Base-by-base conservation (phyloP, 2,888 invertebrate genomes). In the Siphonodentalium dalli region DNA sequence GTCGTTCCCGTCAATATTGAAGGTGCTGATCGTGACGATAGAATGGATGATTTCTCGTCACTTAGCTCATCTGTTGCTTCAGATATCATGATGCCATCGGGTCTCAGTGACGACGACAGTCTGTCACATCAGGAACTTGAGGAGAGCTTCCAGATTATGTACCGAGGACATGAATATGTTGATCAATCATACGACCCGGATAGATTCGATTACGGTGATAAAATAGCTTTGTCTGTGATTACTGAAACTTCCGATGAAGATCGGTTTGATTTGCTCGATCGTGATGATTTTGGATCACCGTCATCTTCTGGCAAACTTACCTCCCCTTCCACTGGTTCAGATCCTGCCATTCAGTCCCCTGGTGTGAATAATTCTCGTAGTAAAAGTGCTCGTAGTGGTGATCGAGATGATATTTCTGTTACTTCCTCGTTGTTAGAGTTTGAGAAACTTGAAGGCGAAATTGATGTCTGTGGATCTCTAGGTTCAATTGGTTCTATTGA, bases 331-430 rank as follows among this genome's bases (percentile, higher is more conserved):
- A 56, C 60, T 29, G 71, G 69, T 72, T 94, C 93, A 71, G 91
- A 94, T 1, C 95, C 95, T 0, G 66, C 71, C 28, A 91, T 53
- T 88, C 91, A 46, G 88, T 75, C 71, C 44, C 91, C 42, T 88
- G 71, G 68, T 15, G 52, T 66, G 37, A 58, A 61, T 48, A 54
- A 91, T n/a, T 87, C 90, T 80, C 89, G 92, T 72, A 87, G 90
- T 80, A 89, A 92, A 72, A 87, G 89, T 3, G n/a, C n/a, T n/a
- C 88, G 88, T 71, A 86, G 88, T 66, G 88, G 90, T n/a, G 93
- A 95, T 67, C 90, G 91, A 75, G 95, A 96, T 77, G 93, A 94
- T 77, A 87, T 93, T 35, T 95, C 95, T 0, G 89, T 95, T 81
- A 92, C 90, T 63, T 95, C 95, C 6, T 85, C 80, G 8, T 62